phyloP scores from a whole-genome alignment of 2,113 vertebrate genomes.

The Tachycineta bicolor region DNA sequence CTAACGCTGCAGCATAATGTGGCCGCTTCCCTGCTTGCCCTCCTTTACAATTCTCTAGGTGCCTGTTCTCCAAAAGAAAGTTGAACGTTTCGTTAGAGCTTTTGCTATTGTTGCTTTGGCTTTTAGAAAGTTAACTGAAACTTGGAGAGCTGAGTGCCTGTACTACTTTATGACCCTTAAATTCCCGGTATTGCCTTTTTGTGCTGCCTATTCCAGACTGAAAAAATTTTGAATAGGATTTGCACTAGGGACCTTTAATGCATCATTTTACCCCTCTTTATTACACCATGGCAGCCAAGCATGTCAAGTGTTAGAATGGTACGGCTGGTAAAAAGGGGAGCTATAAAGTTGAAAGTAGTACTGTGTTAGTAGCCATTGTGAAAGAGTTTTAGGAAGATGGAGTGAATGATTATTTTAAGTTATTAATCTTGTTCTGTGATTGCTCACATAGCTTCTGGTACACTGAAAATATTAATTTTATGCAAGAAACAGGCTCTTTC shows the following conservation, averaged over 20 bases:
- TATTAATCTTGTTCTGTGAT: not conserved
- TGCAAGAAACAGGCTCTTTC: constrained; percentile 13
- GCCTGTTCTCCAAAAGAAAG: constrained; percentile 9
- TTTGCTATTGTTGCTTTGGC: constrained; percentile 21
- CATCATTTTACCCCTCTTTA: constrained; percentile 15
- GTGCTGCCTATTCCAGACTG: not conserved
- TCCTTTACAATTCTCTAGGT: not conserved
- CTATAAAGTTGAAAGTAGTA: not conserved
- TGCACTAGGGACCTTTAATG: not conserved
- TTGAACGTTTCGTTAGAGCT: not conserved
- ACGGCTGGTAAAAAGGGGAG: not conserved
- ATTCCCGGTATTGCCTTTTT: not conserved
- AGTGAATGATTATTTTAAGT: not conserved
- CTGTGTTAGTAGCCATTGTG: not conserved
- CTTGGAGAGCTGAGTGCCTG: not conserved
- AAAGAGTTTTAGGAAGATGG: not conserved
- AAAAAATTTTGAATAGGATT: constrained; percentile 7
- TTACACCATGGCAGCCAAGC: not conserved
- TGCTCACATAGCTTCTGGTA: constrained; percentile 1
- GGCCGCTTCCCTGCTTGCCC: not conserved
- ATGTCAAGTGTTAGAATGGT: constrained; percentile 10
- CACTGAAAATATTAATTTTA: constrained; percentile 34
- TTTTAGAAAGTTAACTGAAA: constrained; percentile 33
- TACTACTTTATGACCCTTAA: not conserved
- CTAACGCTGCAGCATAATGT: constrained; percentile 19